These are phyloP conservation scores for Crambe crambe DNA, from an alignment of 37 sponge, comb jelly and placozoan species.

Conservation along the genomic window DNA sequence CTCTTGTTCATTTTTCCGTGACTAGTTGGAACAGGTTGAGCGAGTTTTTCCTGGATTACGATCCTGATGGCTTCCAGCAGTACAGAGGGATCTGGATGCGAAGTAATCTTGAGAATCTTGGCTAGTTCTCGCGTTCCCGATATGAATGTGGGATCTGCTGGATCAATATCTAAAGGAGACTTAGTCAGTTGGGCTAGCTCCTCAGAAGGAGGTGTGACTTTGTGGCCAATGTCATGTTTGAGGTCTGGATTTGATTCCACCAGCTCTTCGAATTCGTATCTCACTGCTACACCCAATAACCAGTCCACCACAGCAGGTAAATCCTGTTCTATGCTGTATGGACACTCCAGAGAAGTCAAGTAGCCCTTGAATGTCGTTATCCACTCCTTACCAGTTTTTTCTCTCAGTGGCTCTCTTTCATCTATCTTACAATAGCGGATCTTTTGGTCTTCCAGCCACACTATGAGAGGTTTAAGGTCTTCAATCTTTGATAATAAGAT, in stretches of 20 bases:
- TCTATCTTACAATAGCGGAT: conserved; percentile 87
- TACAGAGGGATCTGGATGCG: conserved; percentile 67
- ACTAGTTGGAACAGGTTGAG: not conserved
- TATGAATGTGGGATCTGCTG: conserved; percentile 41
- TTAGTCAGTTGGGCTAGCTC: conserved; percentile 16
- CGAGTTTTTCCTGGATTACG: conserved; percentile 72
- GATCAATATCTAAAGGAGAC: conserved; percentile 65
- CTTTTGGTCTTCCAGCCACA: conserved; percentile 97
- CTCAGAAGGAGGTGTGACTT: not conserved
- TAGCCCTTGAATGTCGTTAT: conserved; percentile 65
- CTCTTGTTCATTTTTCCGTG: not conserved
- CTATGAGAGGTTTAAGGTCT: conserved; percentile 73
- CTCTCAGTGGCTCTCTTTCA: conserved; percentile 56
- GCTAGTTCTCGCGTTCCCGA: conserved; percentile 55
- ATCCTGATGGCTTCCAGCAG: conserved; percentile 69
- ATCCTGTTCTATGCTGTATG: conserved; percentile 35
- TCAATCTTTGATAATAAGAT: conserved; percentile 44
- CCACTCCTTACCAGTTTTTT: conserved; percentile 57
- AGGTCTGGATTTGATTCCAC: conserved; percentile 27
- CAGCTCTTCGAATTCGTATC: conserved; percentile 80
- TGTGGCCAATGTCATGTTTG: conserved; percentile 22
- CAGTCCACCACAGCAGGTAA: conserved; percentile 71
- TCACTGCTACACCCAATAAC: conserved; percentile 81
- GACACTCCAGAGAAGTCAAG: conserved; percentile 83
- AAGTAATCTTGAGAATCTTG: conserved; percentile 51